Evolutionary conservation across 1,140 invertebrate genomes (phyloP).

Genomic region (Pseudomyrmex dendroicus): DNA sequence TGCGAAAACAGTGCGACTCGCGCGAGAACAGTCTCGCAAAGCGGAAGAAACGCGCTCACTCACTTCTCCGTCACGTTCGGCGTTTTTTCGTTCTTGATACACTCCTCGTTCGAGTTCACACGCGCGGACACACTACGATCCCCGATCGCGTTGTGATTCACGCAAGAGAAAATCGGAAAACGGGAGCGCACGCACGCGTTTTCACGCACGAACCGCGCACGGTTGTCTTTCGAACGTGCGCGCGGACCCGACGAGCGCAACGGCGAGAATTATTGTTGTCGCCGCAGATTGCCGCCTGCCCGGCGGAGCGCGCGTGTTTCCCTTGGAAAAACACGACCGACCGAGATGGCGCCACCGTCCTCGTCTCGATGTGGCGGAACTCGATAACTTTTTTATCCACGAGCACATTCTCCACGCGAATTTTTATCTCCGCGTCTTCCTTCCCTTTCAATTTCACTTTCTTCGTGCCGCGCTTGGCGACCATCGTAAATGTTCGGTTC

Average conservation of each 20-base stretch:
- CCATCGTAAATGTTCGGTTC: too few relatives aligned
- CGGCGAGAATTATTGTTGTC: slow-evolving; percentile 46
- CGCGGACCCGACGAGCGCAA: slow-evolving; percentile 44
- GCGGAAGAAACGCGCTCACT: background rate
- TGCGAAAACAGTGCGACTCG: background rate
- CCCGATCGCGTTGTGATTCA: too few relatives aligned
- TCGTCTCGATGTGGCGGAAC: background rate
- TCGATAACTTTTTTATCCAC: background rate
- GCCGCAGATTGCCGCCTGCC: slow-evolving; percentile 68
- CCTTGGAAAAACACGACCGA: slow-evolving; percentile 8
- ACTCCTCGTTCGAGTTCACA: background rate
- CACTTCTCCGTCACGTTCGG: slow-evolving; percentile 10
- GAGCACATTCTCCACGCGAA: background rate
- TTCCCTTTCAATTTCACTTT: too few relatives aligned
- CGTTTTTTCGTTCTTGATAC: slow-evolving; percentile 21
- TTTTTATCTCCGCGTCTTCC: background rate
- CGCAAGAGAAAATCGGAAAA: background rate
- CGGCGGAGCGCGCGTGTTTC: slow-evolving; percentile 62
- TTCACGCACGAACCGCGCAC: background rate
- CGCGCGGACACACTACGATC: too few relatives aligned
- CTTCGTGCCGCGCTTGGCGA: too few relatives aligned
- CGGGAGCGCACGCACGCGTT: slow-evolving; percentile 1
- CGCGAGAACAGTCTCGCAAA: too few relatives aligned
- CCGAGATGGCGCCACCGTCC: slow-evolving; percentile 66
- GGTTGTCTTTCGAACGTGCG: slow-evolving; percentile 56